A percentile compares a stretch with the other conserved stretches of the same genome.
These are phyloP conservation scores for Decapterus maruadsi DNA, from an alignment of 2,797 vertebrate genomes.

Conservation along the genomic window DNA sequence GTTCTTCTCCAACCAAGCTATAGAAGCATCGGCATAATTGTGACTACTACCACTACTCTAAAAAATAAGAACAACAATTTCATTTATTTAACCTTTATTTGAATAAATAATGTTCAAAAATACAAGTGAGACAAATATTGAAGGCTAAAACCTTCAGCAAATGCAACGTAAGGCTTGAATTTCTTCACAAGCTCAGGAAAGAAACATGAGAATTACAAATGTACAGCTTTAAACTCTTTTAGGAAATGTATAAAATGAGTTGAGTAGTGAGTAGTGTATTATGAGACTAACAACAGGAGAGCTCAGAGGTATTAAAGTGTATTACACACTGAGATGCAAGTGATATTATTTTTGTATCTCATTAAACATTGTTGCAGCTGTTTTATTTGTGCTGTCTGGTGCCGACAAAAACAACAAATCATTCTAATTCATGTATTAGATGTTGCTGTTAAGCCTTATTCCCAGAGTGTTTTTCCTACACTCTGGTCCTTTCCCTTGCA, in stretches of 20 bases:
- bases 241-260: conserved; percentile 6
- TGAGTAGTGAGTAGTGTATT: neutral
- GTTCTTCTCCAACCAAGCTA: neutral
- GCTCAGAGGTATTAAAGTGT: neutral
- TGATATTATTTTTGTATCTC: neutral
- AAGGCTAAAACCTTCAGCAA: neutral
- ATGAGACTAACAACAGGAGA: neutral
- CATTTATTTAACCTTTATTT: conserved; percentile 56
- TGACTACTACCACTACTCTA: neutral
- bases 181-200: neutral
- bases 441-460: conserved; percentile 6
- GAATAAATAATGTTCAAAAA: conserved; percentile 52
- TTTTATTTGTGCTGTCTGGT: neutral
- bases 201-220: neutral
- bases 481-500: conserved; percentile 14
- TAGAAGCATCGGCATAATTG: neutral
- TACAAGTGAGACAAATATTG: conserved; percentile 29
- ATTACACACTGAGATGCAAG: conserved; percentile 10
- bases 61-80: conserved; percentile 4
- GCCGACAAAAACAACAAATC: neutral
- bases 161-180: neutral
- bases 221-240: neutral
- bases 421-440: conserved; percentile 13
- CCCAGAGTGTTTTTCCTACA: neutral
- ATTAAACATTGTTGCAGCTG: conserved; percentile 5